Percentiles rank a stretch among this genome's conserved stretches.
Evolutionary conservation across 2,113 vertebrate genomes (phyloP).

Genomic region (Suncus etruscus): DNA sequence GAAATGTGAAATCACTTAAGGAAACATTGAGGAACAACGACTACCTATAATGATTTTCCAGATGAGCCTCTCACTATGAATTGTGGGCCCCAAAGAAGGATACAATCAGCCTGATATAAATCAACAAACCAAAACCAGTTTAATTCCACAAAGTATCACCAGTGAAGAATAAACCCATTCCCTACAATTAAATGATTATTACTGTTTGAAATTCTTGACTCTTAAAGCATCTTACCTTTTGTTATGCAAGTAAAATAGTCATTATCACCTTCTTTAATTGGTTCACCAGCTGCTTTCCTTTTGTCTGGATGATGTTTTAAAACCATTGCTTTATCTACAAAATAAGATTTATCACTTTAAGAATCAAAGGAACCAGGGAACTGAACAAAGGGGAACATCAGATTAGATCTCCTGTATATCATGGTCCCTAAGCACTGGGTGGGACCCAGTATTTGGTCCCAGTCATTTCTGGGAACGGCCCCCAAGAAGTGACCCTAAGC

Average conservation of each 20-base stretch:
- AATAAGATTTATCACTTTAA: constrained; percentile 67
- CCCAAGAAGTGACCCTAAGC: too few relatives aligned
- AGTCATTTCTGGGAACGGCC: too few relatives aligned
- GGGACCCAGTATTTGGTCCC: too few relatives aligned
- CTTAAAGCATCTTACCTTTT: constrained; percentile 90
- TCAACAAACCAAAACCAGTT: constrained; percentile 20
- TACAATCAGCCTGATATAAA: constrained; percentile 40
- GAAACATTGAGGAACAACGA: constrained; percentile 37
- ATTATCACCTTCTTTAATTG: constrained; percentile 97
- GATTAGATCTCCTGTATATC: too few relatives aligned
- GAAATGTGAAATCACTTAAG: constrained; percentile 35
- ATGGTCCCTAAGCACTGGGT: too few relatives aligned
- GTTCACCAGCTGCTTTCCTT: constrained; percentile 97
- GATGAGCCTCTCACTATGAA: not conserved
- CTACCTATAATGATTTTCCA: constrained; percentile 17
- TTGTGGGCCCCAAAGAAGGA: not conserved
- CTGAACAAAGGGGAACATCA: not conserved
- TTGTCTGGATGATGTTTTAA: constrained; percentile 99
- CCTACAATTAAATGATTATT: not conserved
- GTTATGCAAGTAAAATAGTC: constrained; percentile 99
- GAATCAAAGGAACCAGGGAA: constrained; percentile 23
- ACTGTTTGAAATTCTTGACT: not conserved
- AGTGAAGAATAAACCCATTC: constrained; percentile 39
- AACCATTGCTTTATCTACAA: constrained; percentile 97
- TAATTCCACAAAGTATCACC: not conserved